Conservation (phyloP, 2,113 vertebrate genomes). For the Lethenteron reissneri region DNA sequence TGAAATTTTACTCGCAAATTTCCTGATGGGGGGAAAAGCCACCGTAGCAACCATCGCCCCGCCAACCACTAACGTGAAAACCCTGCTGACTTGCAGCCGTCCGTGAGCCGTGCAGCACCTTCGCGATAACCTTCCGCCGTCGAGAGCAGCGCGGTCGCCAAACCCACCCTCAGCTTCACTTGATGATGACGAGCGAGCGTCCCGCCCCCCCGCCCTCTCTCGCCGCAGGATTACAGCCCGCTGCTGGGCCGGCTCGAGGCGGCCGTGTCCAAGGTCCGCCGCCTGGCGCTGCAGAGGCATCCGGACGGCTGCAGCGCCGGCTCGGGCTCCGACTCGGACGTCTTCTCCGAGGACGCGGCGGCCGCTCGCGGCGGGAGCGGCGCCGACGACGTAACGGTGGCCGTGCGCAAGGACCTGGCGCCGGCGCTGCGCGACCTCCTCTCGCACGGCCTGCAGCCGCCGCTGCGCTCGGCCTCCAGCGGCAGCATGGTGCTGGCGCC, state of each 20-base stretch:
- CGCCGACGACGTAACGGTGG: conserved; percentile 25
- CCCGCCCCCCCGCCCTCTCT: conserved; percentile 14
- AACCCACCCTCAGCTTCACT: no score
- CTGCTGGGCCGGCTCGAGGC: conserved; percentile 48
- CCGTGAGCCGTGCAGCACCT: no score
- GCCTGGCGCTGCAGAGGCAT: conserved; percentile 37
- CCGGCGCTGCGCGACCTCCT: conserved; percentile 53
- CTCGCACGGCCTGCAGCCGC: conserved; percentile 51
- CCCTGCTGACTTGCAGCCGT: no score
- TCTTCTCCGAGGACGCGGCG: conserved; percentile 36
- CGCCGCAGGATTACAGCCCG: conserved; percentile 43
- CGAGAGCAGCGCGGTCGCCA: no score
- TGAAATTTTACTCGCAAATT: no score
- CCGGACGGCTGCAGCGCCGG: conserved; percentile 31
- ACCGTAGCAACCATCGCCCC: no score
- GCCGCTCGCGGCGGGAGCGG: neutral
- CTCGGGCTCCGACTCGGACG: conserved; percentile 21
- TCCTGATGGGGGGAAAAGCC: no score
- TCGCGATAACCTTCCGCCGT: no score
- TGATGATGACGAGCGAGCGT: conserved; percentile 22
- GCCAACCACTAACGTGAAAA: no score
- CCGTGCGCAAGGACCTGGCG: conserved; percentile 60
- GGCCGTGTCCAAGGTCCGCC: conserved; percentile 49
- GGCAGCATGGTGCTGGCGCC: conserved; percentile 78
- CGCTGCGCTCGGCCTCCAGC: conserved; percentile 26